These are phyloP conservation scores for Liodrosophila aerea DNA, from an alignment of 2,888 invertebrate genomes.

Conservation along the genomic window DNA sequence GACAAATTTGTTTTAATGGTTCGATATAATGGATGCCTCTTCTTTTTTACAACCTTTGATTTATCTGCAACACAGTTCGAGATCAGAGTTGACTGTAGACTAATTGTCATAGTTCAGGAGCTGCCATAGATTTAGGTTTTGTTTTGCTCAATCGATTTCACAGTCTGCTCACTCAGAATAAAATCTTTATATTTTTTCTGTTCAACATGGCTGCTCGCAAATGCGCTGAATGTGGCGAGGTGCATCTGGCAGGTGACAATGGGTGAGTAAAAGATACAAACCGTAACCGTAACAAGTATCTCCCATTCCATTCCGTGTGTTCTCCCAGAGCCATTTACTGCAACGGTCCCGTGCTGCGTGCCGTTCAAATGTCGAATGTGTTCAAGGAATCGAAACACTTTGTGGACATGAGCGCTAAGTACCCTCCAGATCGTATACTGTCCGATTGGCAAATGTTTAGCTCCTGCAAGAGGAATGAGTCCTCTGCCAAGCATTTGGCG, in stretches of 20 bases:
- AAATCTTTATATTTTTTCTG: constrained; percentile 4
- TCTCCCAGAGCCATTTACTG: constrained; percentile 89
- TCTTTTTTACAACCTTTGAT: constrained; percentile 33
- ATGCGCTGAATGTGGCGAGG: constrained; percentile 46
- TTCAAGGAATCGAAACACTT: constrained; percentile 94
- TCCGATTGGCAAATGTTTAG: constrained; percentile 85
- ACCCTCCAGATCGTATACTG: constrained; percentile 86
- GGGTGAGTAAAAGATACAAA: constrained; percentile 37
- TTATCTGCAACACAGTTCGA: constrained; percentile 22
- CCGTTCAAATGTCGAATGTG: constrained; percentile 90
- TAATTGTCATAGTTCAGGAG: too few species aligned
- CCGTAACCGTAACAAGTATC: background rate
- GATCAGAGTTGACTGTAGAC: background rate
- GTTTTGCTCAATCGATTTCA: constrained; percentile 11
- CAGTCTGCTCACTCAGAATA: constrained; percentile 12
- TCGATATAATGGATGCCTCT: constrained; percentile 70
- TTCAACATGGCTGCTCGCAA: constrained; percentile 39
- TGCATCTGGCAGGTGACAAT: constrained; percentile 36
- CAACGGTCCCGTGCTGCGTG: constrained; percentile 89
- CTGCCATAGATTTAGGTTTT: background rate
- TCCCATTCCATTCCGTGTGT: background rate
- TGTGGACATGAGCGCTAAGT: constrained; percentile 92
- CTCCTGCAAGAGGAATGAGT: constrained; percentile 53
- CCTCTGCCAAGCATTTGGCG: constrained; percentile 34
- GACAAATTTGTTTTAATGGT: constrained; percentile 77